phyloP scores from a whole-genome alignment of 1,140 invertebrate species.

The Andrena cerasifolii region DNA sequence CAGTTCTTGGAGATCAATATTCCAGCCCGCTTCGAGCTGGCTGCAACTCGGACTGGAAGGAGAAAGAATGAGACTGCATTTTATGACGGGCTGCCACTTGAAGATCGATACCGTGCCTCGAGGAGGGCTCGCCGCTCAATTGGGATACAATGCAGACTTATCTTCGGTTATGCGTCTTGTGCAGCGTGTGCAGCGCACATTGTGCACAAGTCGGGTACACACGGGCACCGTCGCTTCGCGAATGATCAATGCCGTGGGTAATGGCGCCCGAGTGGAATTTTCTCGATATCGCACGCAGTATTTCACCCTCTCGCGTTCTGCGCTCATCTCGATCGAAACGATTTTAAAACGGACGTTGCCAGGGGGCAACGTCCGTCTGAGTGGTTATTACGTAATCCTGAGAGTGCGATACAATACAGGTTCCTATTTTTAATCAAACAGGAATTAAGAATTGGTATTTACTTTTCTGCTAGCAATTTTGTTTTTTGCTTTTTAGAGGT shows the following conservation, averaged over 20 bases:
- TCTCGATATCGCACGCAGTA: not conserved
- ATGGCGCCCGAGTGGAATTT: not conserved
- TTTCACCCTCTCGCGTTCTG: too few species aligned
- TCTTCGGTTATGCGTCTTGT: slow-evolving; percentile 21
- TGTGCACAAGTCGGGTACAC: not conserved
- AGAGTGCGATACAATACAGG: too few species aligned
- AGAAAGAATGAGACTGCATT: slow-evolving; percentile 55
- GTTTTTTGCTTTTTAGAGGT: too few species aligned
- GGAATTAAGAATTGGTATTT: too few species aligned
- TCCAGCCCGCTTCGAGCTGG: slow-evolving; percentile 91
- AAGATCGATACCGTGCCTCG: slow-evolving; percentile 53
- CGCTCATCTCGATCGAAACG: too few species aligned
- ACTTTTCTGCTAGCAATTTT: too few species aligned
- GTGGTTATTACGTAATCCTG: too few species aligned
- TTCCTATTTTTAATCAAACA: too few species aligned
- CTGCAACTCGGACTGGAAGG: slow-evolving; percentile 89
- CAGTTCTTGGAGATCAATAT: slow-evolving; percentile 95
- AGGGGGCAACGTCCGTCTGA: too few species aligned
- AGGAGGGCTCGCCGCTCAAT: slow-evolving; percentile 20
- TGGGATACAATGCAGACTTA: slow-evolving; percentile 45
- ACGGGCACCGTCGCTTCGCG: not conserved
- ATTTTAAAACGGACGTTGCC: too few species aligned
- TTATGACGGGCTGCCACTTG: slow-evolving; percentile 49
- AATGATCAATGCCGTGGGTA: not conserved
- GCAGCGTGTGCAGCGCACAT: not conserved